Conservation (phyloP, 2,113 vertebrate genomes). For the Macrotis lagotis region DNA sequence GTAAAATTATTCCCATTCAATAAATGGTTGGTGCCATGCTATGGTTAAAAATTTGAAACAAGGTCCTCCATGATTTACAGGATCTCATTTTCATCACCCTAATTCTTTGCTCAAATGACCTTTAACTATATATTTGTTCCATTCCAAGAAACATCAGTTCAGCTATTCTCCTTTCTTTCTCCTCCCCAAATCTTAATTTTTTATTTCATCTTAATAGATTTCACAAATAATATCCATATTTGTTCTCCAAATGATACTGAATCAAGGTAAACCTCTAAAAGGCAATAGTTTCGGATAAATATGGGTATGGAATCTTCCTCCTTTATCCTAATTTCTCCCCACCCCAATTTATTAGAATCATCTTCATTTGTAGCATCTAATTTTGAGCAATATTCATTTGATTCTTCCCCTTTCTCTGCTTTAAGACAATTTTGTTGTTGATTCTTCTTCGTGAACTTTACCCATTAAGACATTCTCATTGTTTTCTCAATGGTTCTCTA, state of each 20-base stretch:
- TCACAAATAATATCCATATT: not conserved
- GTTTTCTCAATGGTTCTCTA: not conserved
- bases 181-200: not conserved
- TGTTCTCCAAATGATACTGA: not conserved
- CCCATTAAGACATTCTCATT: not conserved
- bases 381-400: not conserved
- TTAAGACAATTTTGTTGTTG: not conserved
- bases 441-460: not conserved
- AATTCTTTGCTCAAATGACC: too few species aligned
- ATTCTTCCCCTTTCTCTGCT: not conserved
- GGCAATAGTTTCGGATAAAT: not conserved
- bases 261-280: not conserved
- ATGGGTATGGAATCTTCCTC: not conserved
- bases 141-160: not conserved
- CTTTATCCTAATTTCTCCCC: not conserved
- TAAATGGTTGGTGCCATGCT: not conserved
- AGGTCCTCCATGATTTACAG: too few species aligned
- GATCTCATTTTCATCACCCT: too few species aligned
- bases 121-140: not conserved
- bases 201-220: not conserved
- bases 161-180: not conserved
- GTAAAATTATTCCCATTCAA: not conserved
- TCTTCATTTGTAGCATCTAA: not conserved
- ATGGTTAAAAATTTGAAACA: not conserved
- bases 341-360: not conserved